phyloP scores from a whole-genome alignment of 2,888 invertebrate species.

The Habrosyne pyritoides region DNA sequence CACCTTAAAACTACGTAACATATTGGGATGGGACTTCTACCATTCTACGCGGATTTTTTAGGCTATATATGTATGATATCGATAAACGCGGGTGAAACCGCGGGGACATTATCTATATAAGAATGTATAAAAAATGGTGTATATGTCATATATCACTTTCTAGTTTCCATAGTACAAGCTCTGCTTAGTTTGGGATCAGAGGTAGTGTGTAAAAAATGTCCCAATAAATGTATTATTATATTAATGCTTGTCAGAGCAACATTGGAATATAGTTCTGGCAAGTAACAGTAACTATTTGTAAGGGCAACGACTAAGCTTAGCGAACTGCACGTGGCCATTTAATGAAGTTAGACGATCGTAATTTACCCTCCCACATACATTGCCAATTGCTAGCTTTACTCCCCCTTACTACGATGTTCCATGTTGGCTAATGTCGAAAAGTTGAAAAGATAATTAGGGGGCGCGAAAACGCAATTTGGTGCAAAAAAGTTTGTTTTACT shows the following conservation, averaged over 20 bases:
- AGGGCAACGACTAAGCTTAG: not conserved
- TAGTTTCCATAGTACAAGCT: no score
- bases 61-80: no score
- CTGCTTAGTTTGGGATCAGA: no score
- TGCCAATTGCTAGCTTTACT: slow-evolving; percentile 15
- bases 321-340: slow-evolving; percentile 15
- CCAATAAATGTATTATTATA: no score
- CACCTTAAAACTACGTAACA: no score
- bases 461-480: slow-evolving; percentile 48
- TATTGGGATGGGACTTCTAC: no score
- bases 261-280: not conserved
- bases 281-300: slow-evolving; percentile 1
- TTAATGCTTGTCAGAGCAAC: not conserved
- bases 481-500: slow-evolving; percentile 28
- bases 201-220: no score
- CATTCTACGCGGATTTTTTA: no score
- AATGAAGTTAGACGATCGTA: slow-evolving; percentile 55
- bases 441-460: slow-evolving; percentile 57
- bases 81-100: no score
- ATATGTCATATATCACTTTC: no score
- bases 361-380: slow-evolving; percentile 36
- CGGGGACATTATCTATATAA: no score
- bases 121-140: no score
- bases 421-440: slow-evolving; percentile 54
- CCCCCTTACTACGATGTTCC: slow-evolving; percentile 28